Conservation (phyloP, 2,113 vertebrate genomes). For the Ursus arctos region DNA sequence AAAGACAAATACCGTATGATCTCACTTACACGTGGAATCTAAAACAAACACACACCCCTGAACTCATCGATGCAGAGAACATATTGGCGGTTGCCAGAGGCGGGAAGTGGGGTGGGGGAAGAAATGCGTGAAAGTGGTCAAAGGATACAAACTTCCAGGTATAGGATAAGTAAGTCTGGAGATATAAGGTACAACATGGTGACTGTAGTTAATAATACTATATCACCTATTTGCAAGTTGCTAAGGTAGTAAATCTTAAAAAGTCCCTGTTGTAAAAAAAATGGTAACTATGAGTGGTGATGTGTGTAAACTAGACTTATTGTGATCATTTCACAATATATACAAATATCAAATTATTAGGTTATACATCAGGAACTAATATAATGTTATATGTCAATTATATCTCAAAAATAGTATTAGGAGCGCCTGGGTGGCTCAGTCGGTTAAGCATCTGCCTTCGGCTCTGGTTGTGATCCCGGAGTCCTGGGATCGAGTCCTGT, state of each 20-base stretch:
- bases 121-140: not conserved
- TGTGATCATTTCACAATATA: not conserved
- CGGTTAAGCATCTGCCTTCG: too few relatives aligned
- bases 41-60: not conserved
- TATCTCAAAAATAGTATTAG: not conserved
- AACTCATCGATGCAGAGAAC: not conserved
- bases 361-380: not conserved
- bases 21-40: not conserved
- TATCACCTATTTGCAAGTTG: not conserved
- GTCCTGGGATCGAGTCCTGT: too few relatives aligned
- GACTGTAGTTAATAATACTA: not conserved
- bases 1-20: not conserved
- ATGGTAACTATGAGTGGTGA: not conserved
- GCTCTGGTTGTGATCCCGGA: too few relatives aligned
- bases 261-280: not conserved
- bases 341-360: not conserved
- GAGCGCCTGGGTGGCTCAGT: too few relatives aligned
- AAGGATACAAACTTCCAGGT: not conserved
- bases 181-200: not conserved
- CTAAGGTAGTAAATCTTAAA: not conserved
- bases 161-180: not conserved
- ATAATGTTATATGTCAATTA: not conserved
- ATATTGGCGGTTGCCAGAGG: not conserved
- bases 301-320: not conserved
- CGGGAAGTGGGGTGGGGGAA: not conserved